These are phyloP conservation scores for Drosophila borborema DNA, from an alignment of 2,888 invertebrate genomes.

Conservation along the genomic window DNA sequence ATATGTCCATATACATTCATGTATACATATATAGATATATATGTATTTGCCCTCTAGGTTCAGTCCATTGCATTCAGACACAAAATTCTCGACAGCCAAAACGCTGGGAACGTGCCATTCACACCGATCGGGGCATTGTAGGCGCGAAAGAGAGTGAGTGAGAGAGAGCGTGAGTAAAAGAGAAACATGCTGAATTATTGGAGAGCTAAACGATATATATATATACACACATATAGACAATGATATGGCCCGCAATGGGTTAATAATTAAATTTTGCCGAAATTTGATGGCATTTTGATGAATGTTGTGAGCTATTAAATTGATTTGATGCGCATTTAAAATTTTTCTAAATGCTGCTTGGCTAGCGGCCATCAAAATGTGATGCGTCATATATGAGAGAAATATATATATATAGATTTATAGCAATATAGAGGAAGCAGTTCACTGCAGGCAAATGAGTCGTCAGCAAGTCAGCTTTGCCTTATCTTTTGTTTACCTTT, in stretches of 20 bases:
- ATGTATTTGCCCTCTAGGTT: not conserved
- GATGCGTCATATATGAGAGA: slow-evolving; percentile 34
- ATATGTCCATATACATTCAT: not conserved
- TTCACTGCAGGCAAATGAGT: slow-evolving; percentile 40
- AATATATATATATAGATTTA: not conserved
- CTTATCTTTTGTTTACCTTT: slow-evolving; percentile 48
- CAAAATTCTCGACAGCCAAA: slow-evolving; percentile 25
- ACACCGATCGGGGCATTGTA: slow-evolving; percentile 22
- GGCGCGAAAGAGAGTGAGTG: not conserved
- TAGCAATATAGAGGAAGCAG: not conserved
- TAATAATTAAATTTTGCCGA: slow-evolving; percentile 27
- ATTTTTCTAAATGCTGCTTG: slow-evolving; percentile 21
- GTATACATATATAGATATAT: not conserved
- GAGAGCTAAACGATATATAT: not conserved
- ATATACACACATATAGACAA: not conserved
- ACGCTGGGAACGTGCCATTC: slow-evolving; percentile 44
- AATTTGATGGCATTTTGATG: slow-evolving; percentile 45
- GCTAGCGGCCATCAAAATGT: not conserved
- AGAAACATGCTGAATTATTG: not conserved
- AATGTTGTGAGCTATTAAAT: slow-evolving; percentile 23
- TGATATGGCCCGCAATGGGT: slow-evolving; percentile 20
- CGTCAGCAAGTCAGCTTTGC: slow-evolving; percentile 24
- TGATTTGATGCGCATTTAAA: slow-evolving; percentile 27
- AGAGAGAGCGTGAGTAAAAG: not conserved
- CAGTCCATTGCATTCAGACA: slow-evolving; percentile 26